Evolutionary conservation across 1,140 invertebrate genomes (phyloP).

Genomic region (Lepidostoma basale): DNA sequence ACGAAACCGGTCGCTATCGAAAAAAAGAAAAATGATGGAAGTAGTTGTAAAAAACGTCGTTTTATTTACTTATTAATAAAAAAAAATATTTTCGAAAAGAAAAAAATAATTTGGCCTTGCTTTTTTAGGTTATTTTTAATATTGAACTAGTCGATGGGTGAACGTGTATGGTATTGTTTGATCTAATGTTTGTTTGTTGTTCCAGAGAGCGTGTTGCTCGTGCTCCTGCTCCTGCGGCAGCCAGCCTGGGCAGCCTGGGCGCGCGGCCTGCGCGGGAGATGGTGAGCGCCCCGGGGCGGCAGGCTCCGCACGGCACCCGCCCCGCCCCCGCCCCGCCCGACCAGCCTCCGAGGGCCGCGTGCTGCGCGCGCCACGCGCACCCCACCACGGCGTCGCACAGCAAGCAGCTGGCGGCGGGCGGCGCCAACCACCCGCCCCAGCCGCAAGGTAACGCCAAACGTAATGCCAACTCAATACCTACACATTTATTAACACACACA

Average conservation of each 20-base stretch:
- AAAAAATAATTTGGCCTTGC: too few species aligned
- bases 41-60: too few species aligned
- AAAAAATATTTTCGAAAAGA: too few species aligned
- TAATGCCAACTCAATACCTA: slow-evolving; percentile 51
- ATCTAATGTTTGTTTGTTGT: slow-evolving; percentile 5
- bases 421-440: slow-evolving; percentile 69
- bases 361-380: slow-evolving; percentile 49
- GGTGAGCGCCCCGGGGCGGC: slow-evolving; percentile 61
- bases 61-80: too few species aligned
- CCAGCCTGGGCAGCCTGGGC: slow-evolving; percentile 45
- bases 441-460: slow-evolving; percentile 67
- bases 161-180: too few species aligned
- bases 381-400: slow-evolving; percentile 79
- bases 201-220: slow-evolving; percentile 44
- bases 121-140: too few species aligned
- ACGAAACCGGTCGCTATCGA: too few species aligned
- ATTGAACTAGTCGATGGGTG: too few species aligned
- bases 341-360: slow-evolving; percentile 50
- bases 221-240: slow-evolving; percentile 43
- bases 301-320: slow-evolving; percentile 75
- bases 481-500: slow-evolving; percentile 6
- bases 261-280: slow-evolving; percentile 69
- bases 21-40: too few species aligned
- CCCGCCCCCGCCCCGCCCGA: slow-evolving; percentile 54
- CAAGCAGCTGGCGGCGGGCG: slow-evolving; percentile 69